Evolutionary conservation across 2,888 invertebrate species (phyloP), one percentile per base, ranked within the genome.

Genomic region (Therioaphis trifolii): DNA sequence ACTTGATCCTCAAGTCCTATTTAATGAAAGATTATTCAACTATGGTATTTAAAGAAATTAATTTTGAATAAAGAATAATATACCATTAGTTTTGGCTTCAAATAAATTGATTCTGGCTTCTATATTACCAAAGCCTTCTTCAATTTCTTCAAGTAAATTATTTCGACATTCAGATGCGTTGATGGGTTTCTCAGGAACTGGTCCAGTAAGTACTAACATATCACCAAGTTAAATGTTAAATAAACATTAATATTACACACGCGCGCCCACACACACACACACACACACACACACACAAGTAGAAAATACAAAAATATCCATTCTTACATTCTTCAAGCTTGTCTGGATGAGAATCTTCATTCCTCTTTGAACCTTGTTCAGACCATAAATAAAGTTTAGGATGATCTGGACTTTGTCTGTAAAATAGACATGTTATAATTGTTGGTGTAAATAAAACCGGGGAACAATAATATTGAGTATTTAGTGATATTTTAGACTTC

Each of bases 351-450:
- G 52, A 72, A 49, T 74, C 82, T 49, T 82, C 82, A 63, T 82
- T 49, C 27, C 5, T 74, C 18, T 52, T 74, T 74, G 52, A 74
- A 82, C 63, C 35, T 74, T 72, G 61, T 52, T 82, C 94, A 0
- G 95, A 94, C 96, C 95, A 96, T 0, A 95, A 90, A 88, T 95
- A 95, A 55, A 96, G 89, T 87, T 96, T 96, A 0, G 95, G 95
- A 88, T 96, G 96, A 88, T 94, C 93, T 86, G 94, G 94, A 85
- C 82, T 84, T 93, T 93, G 86, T 69, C 87, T 87, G 68, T 1
- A 79, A 85, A 85, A 86, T 29, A 78, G 78, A 18, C 21, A 27
- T 18, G 4, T 18, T 18, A 18, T 52, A 52, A 18, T 52, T 18
- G 18, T 52, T 52, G 4, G 21, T 71, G 35, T 21, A 43, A 35